phyloP scores from a whole-genome alignment of 2,797 vertebrate genomes.

The Centropyge bicolor region DNA sequence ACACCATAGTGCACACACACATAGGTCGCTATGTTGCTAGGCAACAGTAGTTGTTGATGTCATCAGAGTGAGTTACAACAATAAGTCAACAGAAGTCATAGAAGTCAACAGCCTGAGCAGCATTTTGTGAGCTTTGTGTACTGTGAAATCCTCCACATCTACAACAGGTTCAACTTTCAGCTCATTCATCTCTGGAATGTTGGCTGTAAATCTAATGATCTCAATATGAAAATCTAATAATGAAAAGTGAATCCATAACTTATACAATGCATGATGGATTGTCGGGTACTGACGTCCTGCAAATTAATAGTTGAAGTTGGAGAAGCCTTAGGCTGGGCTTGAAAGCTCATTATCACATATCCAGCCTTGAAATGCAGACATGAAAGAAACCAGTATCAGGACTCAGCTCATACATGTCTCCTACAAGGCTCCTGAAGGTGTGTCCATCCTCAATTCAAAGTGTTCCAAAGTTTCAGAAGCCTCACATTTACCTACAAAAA shows the following conservation, averaged over 20 bases:
- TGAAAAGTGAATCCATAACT: background rate
- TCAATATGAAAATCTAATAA: background rate
- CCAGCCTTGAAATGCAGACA: background rate
- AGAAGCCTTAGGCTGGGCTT: background rate
- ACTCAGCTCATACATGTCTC: background rate
- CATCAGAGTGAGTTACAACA: too few species aligned
- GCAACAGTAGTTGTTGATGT: too few species aligned
- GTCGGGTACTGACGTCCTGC: background rate
- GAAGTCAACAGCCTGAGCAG: too few species aligned
- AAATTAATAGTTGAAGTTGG: background rate
- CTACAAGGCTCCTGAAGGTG: too few species aligned
- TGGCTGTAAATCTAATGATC: background rate
- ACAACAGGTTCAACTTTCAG: too few species aligned
- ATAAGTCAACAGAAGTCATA: too few species aligned
- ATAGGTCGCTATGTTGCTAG: background rate
- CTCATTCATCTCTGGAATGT: too few species aligned
- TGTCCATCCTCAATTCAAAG: background rate
- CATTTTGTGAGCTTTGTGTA: too few species aligned
- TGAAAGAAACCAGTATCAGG: background rate
- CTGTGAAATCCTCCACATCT: too few species aligned
- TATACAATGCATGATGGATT: background rate
- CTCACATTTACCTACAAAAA: background rate
- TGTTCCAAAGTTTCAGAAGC: background rate
- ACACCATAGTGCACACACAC: background rate
- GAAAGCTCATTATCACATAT: background rate